Conservation (phyloP, 2,113 vertebrate genomes). For the Corythaixoides concolor region DNA sequence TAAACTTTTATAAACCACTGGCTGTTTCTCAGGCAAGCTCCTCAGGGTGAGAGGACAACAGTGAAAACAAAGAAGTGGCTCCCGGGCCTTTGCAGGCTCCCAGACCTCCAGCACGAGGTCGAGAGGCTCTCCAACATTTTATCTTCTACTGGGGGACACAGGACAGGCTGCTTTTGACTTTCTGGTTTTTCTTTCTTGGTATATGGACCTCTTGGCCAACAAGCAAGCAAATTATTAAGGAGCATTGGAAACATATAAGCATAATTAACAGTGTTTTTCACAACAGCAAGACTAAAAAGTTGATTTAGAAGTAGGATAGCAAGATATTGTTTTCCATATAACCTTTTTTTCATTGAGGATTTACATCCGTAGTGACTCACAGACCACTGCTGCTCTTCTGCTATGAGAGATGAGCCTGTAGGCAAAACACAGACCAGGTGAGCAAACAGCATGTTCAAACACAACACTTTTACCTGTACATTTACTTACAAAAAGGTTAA, state of each 20-base stretch:
- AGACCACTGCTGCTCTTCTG: not conserved
- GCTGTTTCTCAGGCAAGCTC: not conserved
- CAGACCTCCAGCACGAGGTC: not conserved
- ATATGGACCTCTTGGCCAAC: not conserved
- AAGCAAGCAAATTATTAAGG: not conserved
- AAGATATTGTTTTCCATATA: not conserved
- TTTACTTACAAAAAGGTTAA: not conserved
- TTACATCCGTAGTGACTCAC: not conserved
- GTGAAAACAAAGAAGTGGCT: not conserved
- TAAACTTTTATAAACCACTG: not conserved
- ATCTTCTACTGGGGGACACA: not conserved
- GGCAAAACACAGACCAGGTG: not conserved
- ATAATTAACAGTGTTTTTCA: not conserved
- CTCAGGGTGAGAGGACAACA: not conserved
- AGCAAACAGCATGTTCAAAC: constrained; percentile 13
- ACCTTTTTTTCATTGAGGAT: not conserved
- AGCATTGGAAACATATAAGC: not conserved
- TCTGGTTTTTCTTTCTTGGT: not conserved
- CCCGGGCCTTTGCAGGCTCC: not conserved
- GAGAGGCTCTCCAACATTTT: not conserved
- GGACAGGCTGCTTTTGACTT: not conserved
- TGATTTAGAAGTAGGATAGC: not conserved
- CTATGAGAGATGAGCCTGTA: not conserved
- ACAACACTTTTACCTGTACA: not conserved
- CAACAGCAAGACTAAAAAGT: not conserved